Base-by-base conservation (phyloP, 1,140 invertebrate species). In the Tyrophagus putrescentiae region DNA sequence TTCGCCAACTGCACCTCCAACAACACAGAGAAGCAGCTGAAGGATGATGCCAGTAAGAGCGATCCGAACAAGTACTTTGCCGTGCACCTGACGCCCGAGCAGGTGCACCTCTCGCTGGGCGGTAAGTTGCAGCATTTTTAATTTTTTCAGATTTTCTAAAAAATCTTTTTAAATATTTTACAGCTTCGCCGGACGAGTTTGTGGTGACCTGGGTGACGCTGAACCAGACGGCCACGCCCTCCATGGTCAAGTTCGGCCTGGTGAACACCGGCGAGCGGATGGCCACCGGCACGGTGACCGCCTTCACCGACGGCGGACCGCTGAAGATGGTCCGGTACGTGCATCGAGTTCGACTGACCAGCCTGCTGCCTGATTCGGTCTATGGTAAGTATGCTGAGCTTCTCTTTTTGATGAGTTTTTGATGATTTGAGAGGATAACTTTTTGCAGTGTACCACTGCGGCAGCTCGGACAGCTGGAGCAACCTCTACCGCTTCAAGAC, bases 131-230 rank as follows among this genome's bases (percentile, higher is more conserved):
- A 21, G 18, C 5, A 4, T 7, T 36, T 57, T 18, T 4, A 4
- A 13, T 36, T 5, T 36, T n/a, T 44, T 5, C 23, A 57, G 28
- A 44, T 44, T 59, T 31, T 59, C 9, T 9, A 31, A 29, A 21
- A 59, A 25, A 42, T 59, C 16, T 57, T 57, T 11, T 54, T 28
- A 29, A 27, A 50, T 7, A 54, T 71, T 68, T 73, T 73, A 44
- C 61, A 82, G 82, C 80, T 62, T 74, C 74, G 63, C 74, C 79
- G 23, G 76, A 74, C 62, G 77, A 87, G 64, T 84, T 90, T 71
- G 77, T 87, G 36, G 82, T 94, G 18, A 94, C 88, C 57, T 96
- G 91, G 91, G 83, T 81, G 1, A 95, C 91, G 31, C 78, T 79
- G 63, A 77, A 82, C 65, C 71, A 82, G 64, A 83, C 87, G 4